These are phyloP conservation scores for Argyrosomus japonicus DNA, from an alignment of 2,113 vertebrate species.

Conservation along the genomic window DNA sequence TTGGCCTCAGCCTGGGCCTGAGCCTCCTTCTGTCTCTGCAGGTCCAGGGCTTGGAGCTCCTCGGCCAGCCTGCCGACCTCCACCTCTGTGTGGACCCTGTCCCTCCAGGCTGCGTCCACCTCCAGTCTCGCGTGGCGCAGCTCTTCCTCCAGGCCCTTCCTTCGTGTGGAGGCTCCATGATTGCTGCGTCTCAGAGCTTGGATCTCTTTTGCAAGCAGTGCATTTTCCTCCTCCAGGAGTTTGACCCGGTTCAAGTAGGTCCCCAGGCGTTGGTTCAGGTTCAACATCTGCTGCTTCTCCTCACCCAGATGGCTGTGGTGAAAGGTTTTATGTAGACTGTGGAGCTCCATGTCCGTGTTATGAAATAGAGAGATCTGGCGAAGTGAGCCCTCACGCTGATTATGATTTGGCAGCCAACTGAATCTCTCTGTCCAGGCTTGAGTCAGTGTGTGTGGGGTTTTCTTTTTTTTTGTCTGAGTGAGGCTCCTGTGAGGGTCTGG, in stretches of 20 bases:
- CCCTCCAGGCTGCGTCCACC: conserved; percentile 84
- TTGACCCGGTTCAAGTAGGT: conserved; percentile 91
- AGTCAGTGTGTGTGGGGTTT: conserved; percentile 10
- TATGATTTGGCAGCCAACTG: conserved; percentile 26
- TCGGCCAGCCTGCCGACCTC: conserved; percentile 84
- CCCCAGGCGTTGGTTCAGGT: conserved; percentile 92
- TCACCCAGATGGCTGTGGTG: conserved; percentile 74
- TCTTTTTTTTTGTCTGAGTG: conserved; percentile 12
- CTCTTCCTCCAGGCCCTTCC: conserved; percentile 84
- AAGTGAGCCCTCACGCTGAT: conserved; percentile 24
- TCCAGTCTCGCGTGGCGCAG: conserved; percentile 83
- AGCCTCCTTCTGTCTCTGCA: conserved; percentile 84
- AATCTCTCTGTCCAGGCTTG: conserved; percentile 41
- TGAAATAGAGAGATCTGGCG: conserved; percentile 4
- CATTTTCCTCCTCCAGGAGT: conserved; percentile 92
- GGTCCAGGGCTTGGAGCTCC: conserved; percentile 83
- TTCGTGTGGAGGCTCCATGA: background rate
- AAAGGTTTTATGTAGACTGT: conserved; percentile 27
- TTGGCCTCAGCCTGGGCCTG: conserved; percentile 81
- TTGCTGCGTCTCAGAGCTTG: conserved; percentile 76
- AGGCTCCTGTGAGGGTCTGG: conserved; percentile 58
- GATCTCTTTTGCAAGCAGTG: conserved; percentile 86
- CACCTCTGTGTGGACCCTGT: conserved; percentile 86
- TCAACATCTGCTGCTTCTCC: conserved; percentile 93
- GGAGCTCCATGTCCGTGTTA: conserved; percentile 75